phyloP scores from a whole-genome alignment of 2,888 invertebrate genomes.

The Merodon equestris region DNA sequence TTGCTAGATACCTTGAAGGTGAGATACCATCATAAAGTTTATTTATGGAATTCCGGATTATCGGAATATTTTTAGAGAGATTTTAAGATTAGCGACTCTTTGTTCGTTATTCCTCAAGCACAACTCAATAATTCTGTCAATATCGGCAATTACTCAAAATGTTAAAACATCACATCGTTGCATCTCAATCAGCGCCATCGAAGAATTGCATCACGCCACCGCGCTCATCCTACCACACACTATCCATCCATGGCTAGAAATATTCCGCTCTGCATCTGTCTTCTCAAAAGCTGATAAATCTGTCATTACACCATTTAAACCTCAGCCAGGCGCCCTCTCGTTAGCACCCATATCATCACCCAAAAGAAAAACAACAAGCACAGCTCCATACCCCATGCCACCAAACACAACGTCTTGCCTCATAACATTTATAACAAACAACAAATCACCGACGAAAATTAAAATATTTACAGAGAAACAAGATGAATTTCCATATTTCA shows the following conservation, averaged over 20 bases:
- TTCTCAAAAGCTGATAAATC: slow-evolving; percentile 64
- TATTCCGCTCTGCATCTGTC: slow-evolving; percentile 57
- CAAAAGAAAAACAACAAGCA: neutral
- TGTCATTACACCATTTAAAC: slow-evolving; percentile 65
- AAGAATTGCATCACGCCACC: slow-evolving; percentile 1
- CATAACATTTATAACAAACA: slow-evolving; percentile 64
- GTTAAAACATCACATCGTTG: slow-evolving; percentile 18
- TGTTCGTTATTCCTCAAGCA: neutral
- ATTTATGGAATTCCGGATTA: slow-evolving; percentile 23
- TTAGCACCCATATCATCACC: slow-evolving; percentile 60
- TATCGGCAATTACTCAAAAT: slow-evolving; percentile 59
- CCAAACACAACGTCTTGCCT: slow-evolving; percentile 40
- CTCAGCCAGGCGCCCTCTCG: slow-evolving; percentile 67
- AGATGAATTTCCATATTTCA: slow-evolving; percentile 68
- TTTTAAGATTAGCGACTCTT: too few relatives aligned
- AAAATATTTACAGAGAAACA: slow-evolving; percentile 66
- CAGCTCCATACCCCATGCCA: neutral
- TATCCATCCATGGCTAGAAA: slow-evolving; percentile 32
- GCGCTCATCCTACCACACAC: neutral
- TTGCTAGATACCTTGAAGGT: slow-evolving; percentile 29
- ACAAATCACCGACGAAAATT: slow-evolving; percentile 67
- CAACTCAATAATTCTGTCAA: slow-evolving; percentile 61
- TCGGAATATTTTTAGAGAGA: neutral
- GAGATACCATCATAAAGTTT: slow-evolving; percentile 22
- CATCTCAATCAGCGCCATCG: slow-evolving; percentile 53